Conservation (phyloP, 2,797 vertebrate species). For the Schizopygopsis malacanthus region DNA sequence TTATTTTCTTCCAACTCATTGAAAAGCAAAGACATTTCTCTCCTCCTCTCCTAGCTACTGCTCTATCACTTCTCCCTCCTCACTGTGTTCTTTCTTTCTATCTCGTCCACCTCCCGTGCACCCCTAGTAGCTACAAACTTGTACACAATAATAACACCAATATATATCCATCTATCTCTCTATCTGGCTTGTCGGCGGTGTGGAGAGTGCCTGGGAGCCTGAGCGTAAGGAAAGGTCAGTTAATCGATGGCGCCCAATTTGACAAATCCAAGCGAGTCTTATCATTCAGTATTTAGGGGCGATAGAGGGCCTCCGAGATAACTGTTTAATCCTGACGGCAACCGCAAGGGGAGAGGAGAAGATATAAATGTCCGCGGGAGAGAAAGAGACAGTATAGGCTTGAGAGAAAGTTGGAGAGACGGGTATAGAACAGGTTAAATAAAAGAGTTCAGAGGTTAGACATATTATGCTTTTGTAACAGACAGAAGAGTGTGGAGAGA, state of each 20-base stretch:
- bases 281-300: conserved; percentile 81
- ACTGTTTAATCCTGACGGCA: conserved; percentile 78
- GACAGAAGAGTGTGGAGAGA: conserved; percentile 4
- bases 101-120: conserved; percentile 66
- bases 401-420: conserved; percentile 11
- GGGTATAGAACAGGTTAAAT: conserved; percentile 23
- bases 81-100: conserved; percentile 12
- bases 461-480: conserved; percentile 2
- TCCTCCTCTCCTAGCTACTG: conserved; percentile 26
- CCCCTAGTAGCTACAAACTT: conserved; percentile 81
- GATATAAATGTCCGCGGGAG: conserved; percentile 63
- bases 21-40: conserved; percentile 11
- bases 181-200: conserved; percentile 79
- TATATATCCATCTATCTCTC: conserved; percentile 83
- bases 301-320: conserved; percentile 78
- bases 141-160: conserved; percentile 81
- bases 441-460: conserved; percentile 26
- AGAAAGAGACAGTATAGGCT: conserved; percentile 5
- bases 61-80: conserved; percentile 24
- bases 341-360: conserved; percentile 61
- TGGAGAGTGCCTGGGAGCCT: conserved; percentile 81
- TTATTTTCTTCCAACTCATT: not conserved
- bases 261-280: conserved; percentile 84
- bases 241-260: conserved; percentile 86
- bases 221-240: conserved; percentile 83